phyloP scores from a whole-genome alignment of 2,797 vertebrate genomes.

The Cossypha polioptera region DNA sequence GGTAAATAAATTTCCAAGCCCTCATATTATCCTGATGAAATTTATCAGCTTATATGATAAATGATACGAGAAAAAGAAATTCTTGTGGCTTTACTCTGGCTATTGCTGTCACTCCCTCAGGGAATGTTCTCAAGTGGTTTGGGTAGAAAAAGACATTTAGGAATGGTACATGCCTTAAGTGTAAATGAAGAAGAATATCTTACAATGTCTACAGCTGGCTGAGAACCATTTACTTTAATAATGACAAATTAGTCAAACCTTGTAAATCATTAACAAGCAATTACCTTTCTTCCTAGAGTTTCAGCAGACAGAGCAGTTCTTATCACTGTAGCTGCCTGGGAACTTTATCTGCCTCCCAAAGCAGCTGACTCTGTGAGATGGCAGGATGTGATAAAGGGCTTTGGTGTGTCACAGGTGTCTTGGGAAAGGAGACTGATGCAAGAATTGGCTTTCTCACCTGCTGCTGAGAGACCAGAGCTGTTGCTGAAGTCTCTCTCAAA shows the following conservation, averaged over 20 bases:
- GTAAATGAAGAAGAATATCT: slow-evolving; percentile 36
- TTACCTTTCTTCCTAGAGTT: slow-evolving; percentile 40
- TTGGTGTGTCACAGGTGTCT: not conserved
- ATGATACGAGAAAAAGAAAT: not conserved
- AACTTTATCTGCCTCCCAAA: slow-evolving; percentile 6
- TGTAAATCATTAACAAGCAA: slow-evolving; percentile 64
- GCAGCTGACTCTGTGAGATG: not conserved
- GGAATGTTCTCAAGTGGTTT: not conserved
- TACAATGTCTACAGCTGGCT: not conserved
- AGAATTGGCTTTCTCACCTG: not conserved
- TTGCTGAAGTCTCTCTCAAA: not conserved
- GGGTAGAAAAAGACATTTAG: not conserved
- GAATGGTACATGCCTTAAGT: not conserved
- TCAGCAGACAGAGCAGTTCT: not conserved
- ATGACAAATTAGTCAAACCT: slow-evolving; percentile 49
- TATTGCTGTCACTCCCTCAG: not conserved
- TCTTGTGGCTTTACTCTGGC: not conserved
- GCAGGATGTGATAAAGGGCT: not conserved
- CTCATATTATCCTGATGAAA: not conserved
- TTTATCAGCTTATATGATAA: not conserved
- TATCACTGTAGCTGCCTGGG: not conserved
- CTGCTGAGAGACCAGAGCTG: not conserved
- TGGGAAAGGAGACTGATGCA: not conserved
- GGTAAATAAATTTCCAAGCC: not conserved
- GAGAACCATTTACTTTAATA: slow-evolving; percentile 53